Evolutionary conservation across 2,113 vertebrate genomes (phyloP).

Genomic region (Pygoscelis adeliae): DNA sequence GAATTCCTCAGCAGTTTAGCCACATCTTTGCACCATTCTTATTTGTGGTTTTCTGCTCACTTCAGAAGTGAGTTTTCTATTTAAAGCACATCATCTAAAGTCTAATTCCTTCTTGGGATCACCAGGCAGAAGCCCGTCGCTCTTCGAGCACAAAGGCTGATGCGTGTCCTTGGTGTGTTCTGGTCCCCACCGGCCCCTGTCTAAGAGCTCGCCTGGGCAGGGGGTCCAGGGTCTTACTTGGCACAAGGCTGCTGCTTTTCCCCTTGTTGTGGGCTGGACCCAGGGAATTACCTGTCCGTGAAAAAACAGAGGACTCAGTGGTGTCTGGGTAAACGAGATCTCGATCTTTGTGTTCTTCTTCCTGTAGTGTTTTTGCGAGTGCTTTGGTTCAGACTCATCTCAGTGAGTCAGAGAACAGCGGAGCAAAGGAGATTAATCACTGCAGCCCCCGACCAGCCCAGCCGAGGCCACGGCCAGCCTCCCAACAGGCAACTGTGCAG

Average conservation of each 20-base stretch:
- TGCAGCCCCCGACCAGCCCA: rapidly evolving
- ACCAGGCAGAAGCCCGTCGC: background rate
- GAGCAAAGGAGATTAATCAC: background rate
- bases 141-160: background rate
- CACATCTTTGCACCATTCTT: background rate
- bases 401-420: rapidly evolving
- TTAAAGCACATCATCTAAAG: background rate
- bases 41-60: conserved; percentile 22
- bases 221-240: rapidly evolving
- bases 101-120: background rate
- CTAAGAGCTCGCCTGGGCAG: background rate
- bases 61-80: conserved; percentile 5
- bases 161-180: rapidly evolving
- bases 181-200: background rate
- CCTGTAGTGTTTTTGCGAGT: background rate
- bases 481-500: rapidly evolving
- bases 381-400: background rate
- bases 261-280: background rate
- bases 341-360: background rate
- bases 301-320: rapidly evolving
- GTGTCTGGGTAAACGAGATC: background rate
- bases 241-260: background rate
- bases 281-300: rapidly evolving
- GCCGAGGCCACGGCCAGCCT: background rate
- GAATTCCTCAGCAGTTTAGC: conserved; percentile 37